Base-by-base conservation (phyloP, 2,797 vertebrate species). In the Taeniopygia guttata region DNA sequence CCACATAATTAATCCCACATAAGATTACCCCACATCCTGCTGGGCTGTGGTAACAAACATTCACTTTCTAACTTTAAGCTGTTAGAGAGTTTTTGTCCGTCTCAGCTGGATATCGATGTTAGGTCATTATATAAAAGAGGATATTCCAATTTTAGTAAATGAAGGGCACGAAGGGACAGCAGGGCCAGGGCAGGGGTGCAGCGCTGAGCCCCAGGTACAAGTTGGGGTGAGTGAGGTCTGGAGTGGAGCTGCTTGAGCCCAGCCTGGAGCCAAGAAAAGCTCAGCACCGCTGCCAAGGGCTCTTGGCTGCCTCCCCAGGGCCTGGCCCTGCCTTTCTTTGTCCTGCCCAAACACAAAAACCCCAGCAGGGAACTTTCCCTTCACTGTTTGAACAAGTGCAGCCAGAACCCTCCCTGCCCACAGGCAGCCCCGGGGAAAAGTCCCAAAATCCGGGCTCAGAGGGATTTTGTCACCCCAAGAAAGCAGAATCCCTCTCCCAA, bases 281-380 rank as follows among this genome's bases (percentile, higher is more conserved):
- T 84, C 88, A 46, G 90, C 60, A 60, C 8, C 34, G 1, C 11
- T 6, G 66, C 59, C 70, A 91, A 70, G n/a, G n/a, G 62, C 1
- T 36, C 49, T 48, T 90, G 68, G 52, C 76, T 67, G 77, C 63
- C 58, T 48, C 38, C 34, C 40, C 36, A 55, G 49, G 18, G 34
- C 20, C 38, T 1, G 63, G 60, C 70, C 85, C 79, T 90, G 83
- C 82, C 54, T 63, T 27, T 32, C 79, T 75, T 85, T 87, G 82
- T 77, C 66, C 70, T 68, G 25, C 32, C 32, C 27, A 26, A 40
- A 58, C 42, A 56, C 78, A n/a, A 54, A 38, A 68, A 27, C 11
- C 69, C 56, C 26, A 42, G 45, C 27, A 19, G 63, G n/a, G 34
- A 14, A 45, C 43, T 49, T 84, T 64, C 34, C 64, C 36, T 46